These are phyloP conservation scores for Eumacrocentrus americanus DNA, from an alignment of 2,888 invertebrate genomes.

Conservation along the genomic window DNA sequence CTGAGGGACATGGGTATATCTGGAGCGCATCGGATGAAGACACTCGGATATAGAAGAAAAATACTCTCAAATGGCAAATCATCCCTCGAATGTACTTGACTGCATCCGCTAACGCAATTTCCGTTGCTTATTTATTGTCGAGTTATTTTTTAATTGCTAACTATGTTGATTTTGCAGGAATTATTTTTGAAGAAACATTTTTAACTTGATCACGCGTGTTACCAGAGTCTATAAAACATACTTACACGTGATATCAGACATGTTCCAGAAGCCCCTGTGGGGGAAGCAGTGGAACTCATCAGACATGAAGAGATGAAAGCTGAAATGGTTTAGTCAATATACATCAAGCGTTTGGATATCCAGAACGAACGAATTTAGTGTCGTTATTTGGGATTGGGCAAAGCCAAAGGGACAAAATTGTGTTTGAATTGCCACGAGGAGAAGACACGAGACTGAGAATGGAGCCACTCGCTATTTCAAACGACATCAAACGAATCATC, in stretches of 20 bases:
- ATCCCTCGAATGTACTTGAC: conserved; percentile 1
- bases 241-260: neutral
- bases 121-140: neutral
- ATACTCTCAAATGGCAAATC: neutral
- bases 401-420: no score
- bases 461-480: conserved; percentile 42
- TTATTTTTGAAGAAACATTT: no score
- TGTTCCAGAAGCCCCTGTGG: neutral
- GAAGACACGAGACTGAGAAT: conserved; percentile 16
- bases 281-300: no score
- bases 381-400: neutral
- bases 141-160: neutral
- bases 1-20: neutral
- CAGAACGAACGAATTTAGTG: neutral
- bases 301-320: conserved; percentile 1
- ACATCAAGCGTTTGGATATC: neutral
- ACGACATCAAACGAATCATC: conserved; percentile 46
- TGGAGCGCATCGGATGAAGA: conserved; percentile 17
- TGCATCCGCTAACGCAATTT: no score
- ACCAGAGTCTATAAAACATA: neutral
- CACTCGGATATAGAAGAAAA: conserved; percentile 6
- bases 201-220: neutral
- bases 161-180: neutral
- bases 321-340: neutral
- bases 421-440: conserved; percentile 11